phyloP scores from a whole-genome alignment of 2,797 vertebrate species.

The Sphenodon punctatus region DNA sequence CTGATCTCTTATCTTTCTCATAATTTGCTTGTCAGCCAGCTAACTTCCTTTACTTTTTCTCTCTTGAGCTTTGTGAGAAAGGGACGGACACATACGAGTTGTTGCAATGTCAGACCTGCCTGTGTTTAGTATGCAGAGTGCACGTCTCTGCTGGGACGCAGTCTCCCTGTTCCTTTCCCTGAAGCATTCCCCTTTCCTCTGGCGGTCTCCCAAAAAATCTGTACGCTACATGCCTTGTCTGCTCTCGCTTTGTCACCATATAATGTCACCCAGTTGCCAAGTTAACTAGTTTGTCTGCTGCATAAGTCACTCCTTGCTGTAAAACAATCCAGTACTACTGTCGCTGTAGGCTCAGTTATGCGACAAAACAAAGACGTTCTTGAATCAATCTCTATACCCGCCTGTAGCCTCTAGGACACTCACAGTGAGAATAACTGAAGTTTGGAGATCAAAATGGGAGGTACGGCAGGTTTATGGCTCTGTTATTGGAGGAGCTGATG shows the following conservation, averaged over 20 bases:
- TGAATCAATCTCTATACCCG: background rate
- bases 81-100: background rate
- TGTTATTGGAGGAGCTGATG: background rate
- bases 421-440: background rate
- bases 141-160: background rate
- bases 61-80: background rate
- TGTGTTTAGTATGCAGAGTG: background rate
- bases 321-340: rapidly evolving
- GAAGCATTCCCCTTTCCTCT: background rate
- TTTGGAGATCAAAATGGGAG: background rate
- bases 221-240: background rate
- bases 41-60: background rate
- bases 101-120: background rate
- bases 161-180: background rate
- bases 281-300: background rate
- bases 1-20: background rate
- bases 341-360: background rate
- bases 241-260: background rate
- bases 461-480: background rate
- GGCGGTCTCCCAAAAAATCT: background rate
- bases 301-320: background rate
- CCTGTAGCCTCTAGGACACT: background rate
- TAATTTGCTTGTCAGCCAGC: background rate
- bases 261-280: background rate
- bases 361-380: background rate